These are phyloP conservation scores for Nomada ruficornis DNA, from an alignment of 2,888 invertebrate genomes.

Conservation along the genomic window DNA sequence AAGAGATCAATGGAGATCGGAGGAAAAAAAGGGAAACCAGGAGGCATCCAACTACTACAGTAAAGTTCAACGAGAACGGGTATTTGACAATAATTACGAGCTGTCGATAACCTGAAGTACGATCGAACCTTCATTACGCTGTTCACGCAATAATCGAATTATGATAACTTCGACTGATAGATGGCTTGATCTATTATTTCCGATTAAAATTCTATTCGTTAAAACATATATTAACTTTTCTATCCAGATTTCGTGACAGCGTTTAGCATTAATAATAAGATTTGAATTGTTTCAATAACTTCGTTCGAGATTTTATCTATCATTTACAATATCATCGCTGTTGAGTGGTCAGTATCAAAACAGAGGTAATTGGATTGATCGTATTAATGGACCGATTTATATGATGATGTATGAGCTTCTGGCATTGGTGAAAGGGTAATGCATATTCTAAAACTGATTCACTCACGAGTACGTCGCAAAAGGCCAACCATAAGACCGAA, in stretches of 20 bases:
- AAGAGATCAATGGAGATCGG: slow-evolving; percentile 56
- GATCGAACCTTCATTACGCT: slow-evolving; percentile 25
- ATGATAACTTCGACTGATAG: slow-evolving; percentile 18
- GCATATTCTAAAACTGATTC: slow-evolving; percentile 14
- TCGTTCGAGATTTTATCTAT: not conserved
- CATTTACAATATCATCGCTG: not conserved
- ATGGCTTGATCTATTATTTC: not conserved
- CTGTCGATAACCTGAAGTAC: slow-evolving; percentile 28
- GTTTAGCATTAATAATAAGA: not conserved
- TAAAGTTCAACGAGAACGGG: slow-evolving; percentile 71
- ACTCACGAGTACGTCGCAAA: not conserved
- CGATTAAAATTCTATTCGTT: slow-evolving; percentile 21
- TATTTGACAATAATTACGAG: slow-evolving; percentile 56
- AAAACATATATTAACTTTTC: not conserved
- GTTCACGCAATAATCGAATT: slow-evolving; percentile 29
- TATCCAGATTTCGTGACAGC: too few relatives aligned
- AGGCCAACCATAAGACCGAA: slow-evolving; percentile 16
- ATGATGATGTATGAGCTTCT: not conserved
- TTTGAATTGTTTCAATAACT: not conserved
- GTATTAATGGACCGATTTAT: slow-evolving; percentile 10
- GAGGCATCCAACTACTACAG: slow-evolving; percentile 68
- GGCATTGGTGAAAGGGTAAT: slow-evolving; percentile 24
- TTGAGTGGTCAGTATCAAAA: not conserved
- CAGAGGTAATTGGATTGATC: not conserved
- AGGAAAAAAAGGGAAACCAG: slow-evolving; percentile 70